phyloP scores from a whole-genome alignment of 2,797 vertebrate genomes.

The Rhynchonycteris naso region DNA sequence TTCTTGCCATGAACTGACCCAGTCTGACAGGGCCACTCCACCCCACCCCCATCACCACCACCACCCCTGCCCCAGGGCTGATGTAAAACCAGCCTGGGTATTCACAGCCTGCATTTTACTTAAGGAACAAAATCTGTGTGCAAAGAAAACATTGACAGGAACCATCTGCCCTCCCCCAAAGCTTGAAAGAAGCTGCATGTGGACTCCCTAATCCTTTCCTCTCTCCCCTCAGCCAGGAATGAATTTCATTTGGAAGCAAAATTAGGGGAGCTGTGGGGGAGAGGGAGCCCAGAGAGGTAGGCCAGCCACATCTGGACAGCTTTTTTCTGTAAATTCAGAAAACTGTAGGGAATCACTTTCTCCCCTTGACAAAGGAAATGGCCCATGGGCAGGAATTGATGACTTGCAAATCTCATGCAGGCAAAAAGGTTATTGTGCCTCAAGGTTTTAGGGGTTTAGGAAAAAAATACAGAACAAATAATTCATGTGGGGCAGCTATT shows the following conservation, averaged over 20 bases:
- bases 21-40: neutral
- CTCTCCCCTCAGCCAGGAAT: slow-evolving; percentile 82
- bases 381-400: slow-evolving; percentile 77
- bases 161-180: slow-evolving; percentile 87
- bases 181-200: slow-evolving; percentile 84
- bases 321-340: slow-evolving; percentile 69
- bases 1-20: neutral
- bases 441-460: slow-evolving; percentile 63
- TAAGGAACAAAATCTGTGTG: slow-evolving; percentile 82
- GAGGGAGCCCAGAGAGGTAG: slow-evolving; percentile 76
- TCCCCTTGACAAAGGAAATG: slow-evolving; percentile 78
- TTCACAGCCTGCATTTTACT: slow-evolving; percentile 80
- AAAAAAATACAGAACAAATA: slow-evolving; percentile 67
- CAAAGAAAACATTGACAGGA: slow-evolving; percentile 85
- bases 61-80: slow-evolving; percentile 59
- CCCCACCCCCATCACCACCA: no score
- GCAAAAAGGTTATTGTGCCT: slow-evolving; percentile 72
- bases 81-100: slow-evolving; percentile 75
- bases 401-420: slow-evolving; percentile 77
- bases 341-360: slow-evolving; percentile 77
- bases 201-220: slow-evolving; percentile 84
- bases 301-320: slow-evolving; percentile 80
- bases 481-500: slow-evolving; percentile 39
- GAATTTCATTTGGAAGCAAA: slow-evolving; percentile 81
- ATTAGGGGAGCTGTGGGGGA: slow-evolving; percentile 38